Base-by-base conservation (phyloP, 2,113 vertebrate species). In the Pontoporia blainvillei region DNA sequence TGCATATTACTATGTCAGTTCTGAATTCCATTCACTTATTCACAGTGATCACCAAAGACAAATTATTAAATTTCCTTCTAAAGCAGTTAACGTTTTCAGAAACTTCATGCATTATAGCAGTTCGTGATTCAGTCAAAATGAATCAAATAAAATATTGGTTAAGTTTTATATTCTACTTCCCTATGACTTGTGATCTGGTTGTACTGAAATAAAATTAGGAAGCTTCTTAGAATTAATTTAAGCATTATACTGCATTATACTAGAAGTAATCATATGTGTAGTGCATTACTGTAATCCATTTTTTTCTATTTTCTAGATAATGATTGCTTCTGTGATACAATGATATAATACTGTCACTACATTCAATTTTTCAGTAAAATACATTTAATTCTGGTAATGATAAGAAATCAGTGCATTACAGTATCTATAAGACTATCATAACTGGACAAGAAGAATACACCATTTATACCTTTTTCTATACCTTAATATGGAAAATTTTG, bases 171-270 rank as follows among this genome's bases (percentile, higher is more conserved):
- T 96, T 96, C 54, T 96, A 39, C 29, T 94, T 94, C 76, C 52
- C 46, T 86, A 34, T 86, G 75, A 95, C 76, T 97, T 96, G 87
- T 44, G 66, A 92, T 96, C 49, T 96, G 52, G 84, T 87, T 96
- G 71, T 95, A 86, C 75, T 95, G 61, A 97, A 93, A 97, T 97
- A 97, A 97, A 97, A 96, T 97, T 96, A 98, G 82, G 73, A 98
- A 97, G 86, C 93, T 86, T 66, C 83, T 97, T 96, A 83, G 89
- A 97, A 97, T 97, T 97, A 97, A 97, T 97, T 97, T 96, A 90
- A 96, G 57, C 89, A 91, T 86, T 96, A 95, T n/a, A 67, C 73
- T 91, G 57, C 91, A 91, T 86, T 96, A 95, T 39, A 67, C 73
- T 91, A 96, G 95, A 93, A 97, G 88, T 96, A 95, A 96, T 97